Percentiles rank a stretch among this genome's conserved stretches.
phyloP scores from a whole-genome alignment of 2,113 vertebrate genomes.

The Lagenorhynchus albirostris region DNA sequence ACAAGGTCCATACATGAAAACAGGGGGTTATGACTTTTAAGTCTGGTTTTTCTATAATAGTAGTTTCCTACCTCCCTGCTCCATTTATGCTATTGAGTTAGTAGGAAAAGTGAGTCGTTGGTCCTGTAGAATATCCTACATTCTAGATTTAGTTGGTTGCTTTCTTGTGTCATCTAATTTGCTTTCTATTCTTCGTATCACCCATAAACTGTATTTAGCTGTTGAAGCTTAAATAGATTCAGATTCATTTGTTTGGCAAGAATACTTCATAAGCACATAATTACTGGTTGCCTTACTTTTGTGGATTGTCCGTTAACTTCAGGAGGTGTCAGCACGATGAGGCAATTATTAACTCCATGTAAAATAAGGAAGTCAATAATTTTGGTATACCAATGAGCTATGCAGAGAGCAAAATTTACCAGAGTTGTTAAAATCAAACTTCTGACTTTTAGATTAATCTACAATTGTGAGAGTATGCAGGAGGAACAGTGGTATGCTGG shows the following conservation, averaged over 20 bases:
- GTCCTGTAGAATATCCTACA: not conserved
- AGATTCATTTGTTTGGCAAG: not conserved
- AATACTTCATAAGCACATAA: not conserved
- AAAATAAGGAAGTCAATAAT: not conserved
- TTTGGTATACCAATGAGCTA: not conserved
- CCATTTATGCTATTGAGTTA: not conserved
- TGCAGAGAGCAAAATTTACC: not conserved
- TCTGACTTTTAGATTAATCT: not conserved
- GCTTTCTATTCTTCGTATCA: not conserved
- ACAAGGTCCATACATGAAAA: not conserved
- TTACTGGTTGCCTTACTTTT: not conserved
- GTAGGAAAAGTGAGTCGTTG: not conserved
- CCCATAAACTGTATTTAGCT: not conserved
- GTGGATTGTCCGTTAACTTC: not conserved
- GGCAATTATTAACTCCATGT: not conserved
- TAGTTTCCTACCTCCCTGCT: not conserved
- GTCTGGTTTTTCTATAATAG: not conserved
- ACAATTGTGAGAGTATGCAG: not conserved
- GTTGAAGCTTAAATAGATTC: not conserved
- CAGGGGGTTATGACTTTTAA: not conserved
- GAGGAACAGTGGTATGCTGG: not conserved
- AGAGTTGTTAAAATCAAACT: not conserved
- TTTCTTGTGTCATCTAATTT: not conserved
- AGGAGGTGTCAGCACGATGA: not conserved
- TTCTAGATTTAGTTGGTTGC: not conserved